Evolutionary conservation across 2,888 invertebrate species (phyloP), one percentile per base, ranked within the genome.

Genomic region (Cosmorhoe ocellata): DNA sequence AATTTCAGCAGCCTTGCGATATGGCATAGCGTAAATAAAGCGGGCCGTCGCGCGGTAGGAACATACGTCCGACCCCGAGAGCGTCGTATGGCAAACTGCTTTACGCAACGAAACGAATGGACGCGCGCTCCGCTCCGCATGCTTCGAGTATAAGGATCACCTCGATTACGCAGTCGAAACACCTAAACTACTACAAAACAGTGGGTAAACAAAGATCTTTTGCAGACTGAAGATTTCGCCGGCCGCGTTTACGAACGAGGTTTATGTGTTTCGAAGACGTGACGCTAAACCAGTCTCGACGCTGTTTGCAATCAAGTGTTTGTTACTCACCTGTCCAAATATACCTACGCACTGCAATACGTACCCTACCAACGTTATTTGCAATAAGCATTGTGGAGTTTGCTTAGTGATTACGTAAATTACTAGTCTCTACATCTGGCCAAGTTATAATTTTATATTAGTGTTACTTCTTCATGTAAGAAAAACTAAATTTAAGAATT

Each of bases 81-180:
- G 61, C 66, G 74, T 59, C 69, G 66, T 67, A 72, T 67, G 68
- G 74, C 76, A 69, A 74, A 81, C 80, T 81, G 76, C 64, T 78
- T 78, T 76, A 80, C 76, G 77, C 79, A 77, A 79, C 74, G 60
- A 65, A 73, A 73, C 61, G 63, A 74, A 74, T 71, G 69, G 73
- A 78, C 73, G 72, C 70, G 72, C 64, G 70, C 73, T 64, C 78
- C 64, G 70, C 73, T 64, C 78, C 74, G 81, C 83, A 85, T 85
- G 81, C 86, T 74, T 78, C 76, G 78, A 81, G 79, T 76, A 85
- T 76, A 85, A 84, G 85, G 84, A 84, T 81, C 84, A 76, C 83
- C 81, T 80, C 83, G 79, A 82, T 82, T 81, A 84, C 83, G 73
- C 69, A 74, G 77, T 73, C 74, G 61, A 78, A 79, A 76, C 73